phyloP scores from a whole-genome alignment of 2,888 invertebrate species.

The Elysia crispata region DNA sequence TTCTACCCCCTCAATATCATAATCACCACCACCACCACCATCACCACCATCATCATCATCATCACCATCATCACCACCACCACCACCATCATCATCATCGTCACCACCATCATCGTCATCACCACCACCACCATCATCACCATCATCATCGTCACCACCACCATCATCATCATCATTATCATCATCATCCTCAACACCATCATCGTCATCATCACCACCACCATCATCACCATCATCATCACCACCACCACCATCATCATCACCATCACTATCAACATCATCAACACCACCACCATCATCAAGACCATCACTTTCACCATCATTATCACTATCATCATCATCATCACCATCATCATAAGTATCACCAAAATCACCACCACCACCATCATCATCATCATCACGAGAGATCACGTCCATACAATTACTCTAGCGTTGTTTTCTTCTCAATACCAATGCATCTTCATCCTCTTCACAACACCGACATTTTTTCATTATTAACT shows the following conservation, averaged over 20 bases:
- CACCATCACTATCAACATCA: background rate
- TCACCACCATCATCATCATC: background rate
- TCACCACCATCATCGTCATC: background rate
- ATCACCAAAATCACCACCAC: too few relatives aligned
- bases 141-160: constrained; percentile 6
- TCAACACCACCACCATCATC: background rate
- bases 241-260: background rate
- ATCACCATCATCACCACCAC: background rate
- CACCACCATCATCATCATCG: background rate
- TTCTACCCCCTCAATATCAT: background rate
- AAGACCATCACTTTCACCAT: too few relatives aligned
- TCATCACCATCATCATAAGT: background rate
- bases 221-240: background rate
- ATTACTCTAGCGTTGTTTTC: too few relatives aligned
- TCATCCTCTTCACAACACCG: too few relatives aligned
- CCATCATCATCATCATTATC: background rate
- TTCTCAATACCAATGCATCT: too few relatives aligned
- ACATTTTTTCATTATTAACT: too few relatives aligned
- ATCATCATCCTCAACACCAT: too few relatives aligned
- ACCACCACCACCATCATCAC: background rate
- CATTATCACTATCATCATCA: too few relatives aligned
- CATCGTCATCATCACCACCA: too few relatives aligned
- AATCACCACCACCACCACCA: constrained; percentile 7
- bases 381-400: too few relatives aligned
- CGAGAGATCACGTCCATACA: too few relatives aligned